phyloP scores from a whole-genome alignment of 2,797 vertebrate genomes.

The Borostomias antarcticus region DNA sequence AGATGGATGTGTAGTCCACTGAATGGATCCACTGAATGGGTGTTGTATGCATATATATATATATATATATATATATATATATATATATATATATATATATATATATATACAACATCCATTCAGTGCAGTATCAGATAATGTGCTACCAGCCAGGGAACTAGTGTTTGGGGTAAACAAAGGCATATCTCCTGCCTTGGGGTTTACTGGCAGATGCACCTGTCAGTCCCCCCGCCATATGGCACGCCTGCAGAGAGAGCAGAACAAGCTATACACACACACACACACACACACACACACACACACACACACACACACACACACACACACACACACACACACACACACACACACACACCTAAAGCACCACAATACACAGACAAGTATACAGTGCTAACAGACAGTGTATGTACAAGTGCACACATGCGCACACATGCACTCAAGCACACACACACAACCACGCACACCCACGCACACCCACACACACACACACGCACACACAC shows the following conservation, averaged over 20 bases:
- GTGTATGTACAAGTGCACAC: too few relatives aligned
- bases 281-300: conserved; percentile 13
- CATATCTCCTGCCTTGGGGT: conserved; percentile 59
- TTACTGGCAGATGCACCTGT: conserved; percentile 72
- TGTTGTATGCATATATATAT: too few relatives aligned
- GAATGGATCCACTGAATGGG: too few relatives aligned
- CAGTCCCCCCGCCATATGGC: conserved; percentile 49
- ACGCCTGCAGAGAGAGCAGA: conserved; percentile 15
- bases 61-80: too few relatives aligned
- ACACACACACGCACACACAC: conserved; percentile 9
- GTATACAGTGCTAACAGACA: too few relatives aligned
- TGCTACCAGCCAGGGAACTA: conserved; percentile 21
- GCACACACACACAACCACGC: conserved; percentile 15
- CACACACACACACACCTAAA: conserved; percentile 19
- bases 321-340: conserved; percentile 7
- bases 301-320: conserved; percentile 2
- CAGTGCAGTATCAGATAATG: background rate
- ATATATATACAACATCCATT: background rate
- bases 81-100: too few relatives aligned
- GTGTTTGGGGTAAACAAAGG: conserved; percentile 72
- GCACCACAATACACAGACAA: too few relatives aligned
- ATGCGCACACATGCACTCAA: background rate
- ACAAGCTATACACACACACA: background rate
- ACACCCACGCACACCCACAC: conserved; percentile 15
- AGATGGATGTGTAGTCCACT: too few relatives aligned